These are phyloP conservation scores for Leontocebus nigricollis DNA, from an alignment of 2,797 vertebrate genomes.

Conservation along the genomic window DNA sequence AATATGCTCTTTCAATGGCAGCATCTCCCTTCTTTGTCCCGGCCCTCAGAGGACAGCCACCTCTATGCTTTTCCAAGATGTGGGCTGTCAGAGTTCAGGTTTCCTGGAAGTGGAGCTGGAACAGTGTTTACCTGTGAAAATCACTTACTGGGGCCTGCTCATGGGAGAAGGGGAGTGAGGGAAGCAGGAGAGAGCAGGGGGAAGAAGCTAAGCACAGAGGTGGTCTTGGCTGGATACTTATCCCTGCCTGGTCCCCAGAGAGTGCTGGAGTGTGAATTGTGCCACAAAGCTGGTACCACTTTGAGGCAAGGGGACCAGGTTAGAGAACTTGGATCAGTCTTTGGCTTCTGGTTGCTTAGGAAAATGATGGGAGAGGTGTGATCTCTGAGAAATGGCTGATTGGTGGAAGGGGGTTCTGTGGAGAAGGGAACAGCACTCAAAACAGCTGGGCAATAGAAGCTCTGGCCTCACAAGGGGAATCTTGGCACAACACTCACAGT, in stretches of 20 bases:
- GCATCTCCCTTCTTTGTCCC: neutral
- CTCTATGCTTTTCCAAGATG: neutral
- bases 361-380: accelerated
- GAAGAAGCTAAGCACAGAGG: neutral
- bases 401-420: neutral
- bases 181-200: too few relatives aligned
- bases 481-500: too few relatives aligned
- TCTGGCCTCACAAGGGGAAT: neutral
- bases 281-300: neutral
- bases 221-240: too few relatives aligned
- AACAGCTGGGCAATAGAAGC: neutral
- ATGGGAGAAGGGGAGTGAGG: neutral
- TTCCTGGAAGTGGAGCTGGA: neutral
- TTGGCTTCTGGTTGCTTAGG: neutral
- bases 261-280: neutral
- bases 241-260: neutral
- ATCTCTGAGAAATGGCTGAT: too few relatives aligned
- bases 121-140: neutral
- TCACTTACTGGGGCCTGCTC: neutral
- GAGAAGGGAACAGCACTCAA: neutral
- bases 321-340: neutral
- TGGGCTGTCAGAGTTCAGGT: neutral
- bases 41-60: neutral
- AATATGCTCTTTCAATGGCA: neutral
- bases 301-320: neutral